Evolutionary conservation across 2,797 vertebrate species (phyloP).

Genomic region (Eulemur albifrons): DNA sequence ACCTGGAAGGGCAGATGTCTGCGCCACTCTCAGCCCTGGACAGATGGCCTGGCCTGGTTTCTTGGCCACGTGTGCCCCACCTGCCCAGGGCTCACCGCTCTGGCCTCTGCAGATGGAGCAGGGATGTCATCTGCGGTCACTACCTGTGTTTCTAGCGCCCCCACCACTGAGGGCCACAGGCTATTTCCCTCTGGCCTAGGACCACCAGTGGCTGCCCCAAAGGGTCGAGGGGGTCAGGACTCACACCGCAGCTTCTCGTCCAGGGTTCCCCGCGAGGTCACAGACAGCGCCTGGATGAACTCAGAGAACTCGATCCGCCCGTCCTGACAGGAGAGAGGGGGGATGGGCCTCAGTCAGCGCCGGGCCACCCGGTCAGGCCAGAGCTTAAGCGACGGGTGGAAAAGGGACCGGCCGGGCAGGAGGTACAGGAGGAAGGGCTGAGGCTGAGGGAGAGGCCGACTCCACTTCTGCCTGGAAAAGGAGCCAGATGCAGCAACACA

Average conservation of each 20-base stretch:
- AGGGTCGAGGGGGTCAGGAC: slow-evolving; percentile 40
- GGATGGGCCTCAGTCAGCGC: not conserved
- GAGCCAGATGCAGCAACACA: not conserved
- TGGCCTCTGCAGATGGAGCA: not conserved
- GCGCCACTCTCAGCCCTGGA: not conserved
- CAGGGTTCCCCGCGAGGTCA: slow-evolving; percentile 97
- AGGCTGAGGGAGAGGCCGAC: not conserved
- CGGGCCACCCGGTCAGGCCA: not conserved
- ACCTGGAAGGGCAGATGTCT: not conserved
- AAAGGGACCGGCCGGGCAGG: not conserved
- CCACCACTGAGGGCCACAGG: not conserved
- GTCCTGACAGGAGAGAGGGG: slow-evolving; percentile 86
- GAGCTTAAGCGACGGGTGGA: not conserved
- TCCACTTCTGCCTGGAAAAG: not conserved
- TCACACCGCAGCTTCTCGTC: slow-evolving; percentile 99
- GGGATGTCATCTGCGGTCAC: not conserved
- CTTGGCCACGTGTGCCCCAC: not conserved
- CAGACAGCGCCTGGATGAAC: slow-evolving; percentile 98
- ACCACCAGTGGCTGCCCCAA: accelerated
- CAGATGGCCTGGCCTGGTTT: not conserved
- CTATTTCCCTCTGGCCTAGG: not conserved
- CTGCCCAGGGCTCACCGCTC: not conserved
- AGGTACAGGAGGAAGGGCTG: not conserved
- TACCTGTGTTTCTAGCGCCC: not conserved
- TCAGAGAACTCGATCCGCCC: slow-evolving; percentile 98